These are phyloP conservation scores for Synchiropus splendidus DNA, from an alignment of 2,113 vertebrate species.

Conservation along the genomic window DNA sequence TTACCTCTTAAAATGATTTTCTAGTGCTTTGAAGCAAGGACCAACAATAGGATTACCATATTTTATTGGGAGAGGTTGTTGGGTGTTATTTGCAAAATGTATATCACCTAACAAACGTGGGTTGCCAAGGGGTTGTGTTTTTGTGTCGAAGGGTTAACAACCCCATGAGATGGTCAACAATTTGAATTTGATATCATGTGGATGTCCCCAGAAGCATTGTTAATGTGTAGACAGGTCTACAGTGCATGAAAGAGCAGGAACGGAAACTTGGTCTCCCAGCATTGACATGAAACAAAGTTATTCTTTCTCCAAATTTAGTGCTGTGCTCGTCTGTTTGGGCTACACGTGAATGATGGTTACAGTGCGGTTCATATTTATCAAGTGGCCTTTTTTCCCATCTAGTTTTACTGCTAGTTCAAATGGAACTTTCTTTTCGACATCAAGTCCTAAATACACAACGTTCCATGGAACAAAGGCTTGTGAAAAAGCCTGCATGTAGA, in stretches of 20 bases:
- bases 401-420: too few species aligned
- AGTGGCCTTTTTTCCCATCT: too few species aligned
- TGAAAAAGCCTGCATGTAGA: constrained; percentile 84
- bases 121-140: constrained; percentile 60
- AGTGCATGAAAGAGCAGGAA: neutral
- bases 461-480: too few species aligned
- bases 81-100: constrained; percentile 26
- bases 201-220: constrained; percentile 5
- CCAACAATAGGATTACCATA: constrained; percentile 27
- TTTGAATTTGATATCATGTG: neutral
- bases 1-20: neutral
- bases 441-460: too few species aligned
- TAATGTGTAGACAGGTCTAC: neutral
- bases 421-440: too few species aligned
- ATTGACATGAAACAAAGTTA: too few species aligned
- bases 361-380: too few species aligned
- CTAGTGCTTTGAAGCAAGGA: too few species aligned
- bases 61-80: constrained; percentile 51
- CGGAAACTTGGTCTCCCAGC: too few species aligned
- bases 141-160: constrained; percentile 70
- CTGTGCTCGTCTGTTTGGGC: too few species aligned
- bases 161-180: constrained; percentile 24
- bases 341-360: too few species aligned
- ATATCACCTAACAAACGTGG: constrained; percentile 44
- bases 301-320: too few species aligned